A percentile compares a stretch with the other conserved stretches of the same genome.
Evolutionary conservation across 2,888 invertebrate species (phyloP).

Genomic region (Orchesellides sinensis): DNA sequence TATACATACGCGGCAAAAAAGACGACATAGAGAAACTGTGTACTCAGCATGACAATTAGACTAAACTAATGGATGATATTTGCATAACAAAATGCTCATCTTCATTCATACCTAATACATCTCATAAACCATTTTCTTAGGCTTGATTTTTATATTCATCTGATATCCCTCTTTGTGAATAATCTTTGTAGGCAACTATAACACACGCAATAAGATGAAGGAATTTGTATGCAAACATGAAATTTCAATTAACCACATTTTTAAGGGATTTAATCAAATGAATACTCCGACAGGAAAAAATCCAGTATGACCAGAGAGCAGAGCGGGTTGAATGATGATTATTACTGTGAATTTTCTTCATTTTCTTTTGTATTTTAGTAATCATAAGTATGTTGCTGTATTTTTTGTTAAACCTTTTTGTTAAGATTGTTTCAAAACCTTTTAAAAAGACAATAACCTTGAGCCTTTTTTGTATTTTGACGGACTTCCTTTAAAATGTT

Average conservation of each 20-base stretch:
- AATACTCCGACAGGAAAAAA: constrained; percentile 1
- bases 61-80: constrained; percentile 29
- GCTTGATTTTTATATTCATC: no score
- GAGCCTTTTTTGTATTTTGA: constrained; percentile 33
- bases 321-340: no score
- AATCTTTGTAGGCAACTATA: constrained; percentile 14
- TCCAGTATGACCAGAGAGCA: neutral
- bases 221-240: constrained; percentile 48
- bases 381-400: no score
- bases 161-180: no score
- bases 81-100: constrained; percentile 23
- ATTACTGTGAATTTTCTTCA: no score
- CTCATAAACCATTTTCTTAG: neutral
- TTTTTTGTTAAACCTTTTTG: no score
- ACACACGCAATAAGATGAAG: neutral
- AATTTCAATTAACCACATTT: constrained; percentile 61
- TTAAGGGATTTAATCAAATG: constrained; percentile 29
- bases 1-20: no score
- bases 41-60: constrained; percentile 17
- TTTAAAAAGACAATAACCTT: no score
- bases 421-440: no score
- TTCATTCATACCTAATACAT: neutral
- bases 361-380: no score
- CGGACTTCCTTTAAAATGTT: constrained; percentile 36
- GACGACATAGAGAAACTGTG: constrained; percentile 1